phyloP scores from a whole-genome alignment of 2,113 vertebrate species.

The Bombycilla garrulus region DNA sequence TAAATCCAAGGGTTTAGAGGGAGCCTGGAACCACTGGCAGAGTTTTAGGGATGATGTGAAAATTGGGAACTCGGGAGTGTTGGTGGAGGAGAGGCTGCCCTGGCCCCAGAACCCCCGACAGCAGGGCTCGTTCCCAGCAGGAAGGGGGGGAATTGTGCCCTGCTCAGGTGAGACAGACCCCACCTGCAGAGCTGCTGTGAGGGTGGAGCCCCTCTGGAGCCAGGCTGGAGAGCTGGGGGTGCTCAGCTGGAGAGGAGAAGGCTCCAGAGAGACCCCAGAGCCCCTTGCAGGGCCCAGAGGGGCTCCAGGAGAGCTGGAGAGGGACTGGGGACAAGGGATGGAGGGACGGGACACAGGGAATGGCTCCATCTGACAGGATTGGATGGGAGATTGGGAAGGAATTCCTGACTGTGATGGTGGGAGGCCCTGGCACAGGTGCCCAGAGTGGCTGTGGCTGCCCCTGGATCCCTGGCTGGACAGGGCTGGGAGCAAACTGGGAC shows the following conservation, averaged over 20 bases:
- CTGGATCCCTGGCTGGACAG: rapidly evolving
- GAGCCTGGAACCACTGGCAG: rapidly evolving
- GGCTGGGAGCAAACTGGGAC: rapidly evolving
- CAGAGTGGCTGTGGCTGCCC: neutral
- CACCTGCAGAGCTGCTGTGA: neutral
- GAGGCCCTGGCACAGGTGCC: neutral
- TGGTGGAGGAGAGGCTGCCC: neutral
- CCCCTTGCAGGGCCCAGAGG: rapidly evolving
- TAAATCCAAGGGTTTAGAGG: neutral
- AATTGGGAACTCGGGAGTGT: neutral
- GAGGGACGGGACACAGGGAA: no score
- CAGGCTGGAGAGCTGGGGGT: neutral
- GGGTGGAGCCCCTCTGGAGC: neutral
- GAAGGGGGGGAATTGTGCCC: neutral
- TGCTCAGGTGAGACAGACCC: neutral
- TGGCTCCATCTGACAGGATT: neutral
- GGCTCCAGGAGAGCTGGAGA: neutral
- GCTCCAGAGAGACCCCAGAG: neutral
- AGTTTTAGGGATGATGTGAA: neutral
- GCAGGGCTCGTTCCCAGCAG: neutral
- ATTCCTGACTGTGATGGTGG: rapidly evolving
- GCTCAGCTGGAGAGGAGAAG: neutral
- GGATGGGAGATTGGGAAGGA: neutral
- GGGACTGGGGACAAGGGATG: rapidly evolving
- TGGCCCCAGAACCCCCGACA: neutral